These are phyloP conservation scores for Agrotis exclamationis DNA, from an alignment of 2,888 invertebrate species.

Conservation along the genomic window DNA sequence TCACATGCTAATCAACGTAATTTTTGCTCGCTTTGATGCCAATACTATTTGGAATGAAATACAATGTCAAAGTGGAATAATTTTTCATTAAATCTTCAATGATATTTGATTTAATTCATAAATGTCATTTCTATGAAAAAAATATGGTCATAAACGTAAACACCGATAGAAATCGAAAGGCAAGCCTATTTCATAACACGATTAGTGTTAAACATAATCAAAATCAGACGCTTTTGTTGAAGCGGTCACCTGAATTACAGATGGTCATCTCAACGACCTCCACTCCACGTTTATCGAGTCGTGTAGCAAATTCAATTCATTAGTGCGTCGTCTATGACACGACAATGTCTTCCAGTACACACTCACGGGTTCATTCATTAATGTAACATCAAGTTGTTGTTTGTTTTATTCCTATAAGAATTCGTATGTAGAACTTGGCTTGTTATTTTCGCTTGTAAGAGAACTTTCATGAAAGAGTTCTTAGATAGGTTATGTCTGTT, in stretches of 20 bases:
- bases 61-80: not conserved
- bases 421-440: conserved; percentile 2
- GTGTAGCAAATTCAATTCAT: conserved; percentile 40
- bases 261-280: conserved; percentile 43
- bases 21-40: conserved; percentile 45
- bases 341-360: conserved; percentile 37
- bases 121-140: not conserved
- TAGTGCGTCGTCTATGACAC: conserved; percentile 45
- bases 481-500: not conserved
- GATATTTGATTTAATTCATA: not conserved
- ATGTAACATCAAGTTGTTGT: conserved; percentile 34
- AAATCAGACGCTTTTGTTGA: conserved; percentile 5
- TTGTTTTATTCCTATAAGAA: conserved; percentile 49
- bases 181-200: not conserved
- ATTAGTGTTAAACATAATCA: conserved; percentile 16
- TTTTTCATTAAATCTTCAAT: conserved; percentile 2
- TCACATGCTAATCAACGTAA: conserved; percentile 50
- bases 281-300: conserved; percentile 23
- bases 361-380: conserved; percentile 52
- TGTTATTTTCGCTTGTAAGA: not conserved
- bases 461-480: conserved; percentile 11
- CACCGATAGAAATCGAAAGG: conserved; percentile 1
- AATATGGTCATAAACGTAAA: not conserved
- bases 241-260: conserved; percentile 35
- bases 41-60: conserved; percentile 21